These are phyloP conservation scores for Trissolcus basalis DNA, from an alignment of 1,140 invertebrate genomes.

Conservation along the genomic window DNA sequence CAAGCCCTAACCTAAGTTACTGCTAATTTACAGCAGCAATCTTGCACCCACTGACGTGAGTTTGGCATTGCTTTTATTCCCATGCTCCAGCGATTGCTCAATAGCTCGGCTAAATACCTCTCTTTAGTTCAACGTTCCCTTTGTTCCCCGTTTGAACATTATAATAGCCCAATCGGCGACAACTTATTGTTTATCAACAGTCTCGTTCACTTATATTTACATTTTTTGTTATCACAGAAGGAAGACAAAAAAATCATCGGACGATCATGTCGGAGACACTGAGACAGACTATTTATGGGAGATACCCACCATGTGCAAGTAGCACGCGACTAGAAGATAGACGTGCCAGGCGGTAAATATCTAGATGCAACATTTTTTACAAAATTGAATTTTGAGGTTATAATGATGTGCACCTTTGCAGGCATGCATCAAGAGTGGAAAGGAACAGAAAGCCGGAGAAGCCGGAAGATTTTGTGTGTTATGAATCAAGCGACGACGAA, in stretches of 20 bases:
- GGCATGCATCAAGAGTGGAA: slow-evolving; percentile 77
- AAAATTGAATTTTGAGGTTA: too few relatives aligned
- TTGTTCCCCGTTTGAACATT: too few relatives aligned
- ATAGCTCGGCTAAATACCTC: too few relatives aligned
- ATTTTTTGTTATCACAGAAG: slow-evolving; percentile 3
- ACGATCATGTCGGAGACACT: slow-evolving; percentile 75
- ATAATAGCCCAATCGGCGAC: too few relatives aligned
- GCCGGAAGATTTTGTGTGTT: slow-evolving; percentile 91
- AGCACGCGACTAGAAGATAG: slow-evolving; percentile 84
- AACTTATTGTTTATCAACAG: too few relatives aligned
- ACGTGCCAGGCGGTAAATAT: slow-evolving; percentile 78
- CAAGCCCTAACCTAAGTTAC: too few relatives aligned
- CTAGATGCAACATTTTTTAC: not conserved
- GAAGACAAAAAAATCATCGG: not conserved
- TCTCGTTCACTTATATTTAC: too few relatives aligned
- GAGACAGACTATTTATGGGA: slow-evolving; percentile 79
- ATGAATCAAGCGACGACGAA: slow-evolving; percentile 90
- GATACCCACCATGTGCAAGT: slow-evolving; percentile 84
- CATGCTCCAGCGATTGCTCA: too few relatives aligned
- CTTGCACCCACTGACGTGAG: not conserved
- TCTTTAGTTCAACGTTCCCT: not conserved
- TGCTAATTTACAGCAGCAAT: not conserved
- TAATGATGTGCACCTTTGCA: slow-evolving; percentile 26
- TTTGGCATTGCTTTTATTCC: too few relatives aligned
- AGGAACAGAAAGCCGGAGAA: slow-evolving; percentile 87